Conservation (phyloP, 2,113 vertebrate genomes). For the Paradisaea rubra region DNA sequence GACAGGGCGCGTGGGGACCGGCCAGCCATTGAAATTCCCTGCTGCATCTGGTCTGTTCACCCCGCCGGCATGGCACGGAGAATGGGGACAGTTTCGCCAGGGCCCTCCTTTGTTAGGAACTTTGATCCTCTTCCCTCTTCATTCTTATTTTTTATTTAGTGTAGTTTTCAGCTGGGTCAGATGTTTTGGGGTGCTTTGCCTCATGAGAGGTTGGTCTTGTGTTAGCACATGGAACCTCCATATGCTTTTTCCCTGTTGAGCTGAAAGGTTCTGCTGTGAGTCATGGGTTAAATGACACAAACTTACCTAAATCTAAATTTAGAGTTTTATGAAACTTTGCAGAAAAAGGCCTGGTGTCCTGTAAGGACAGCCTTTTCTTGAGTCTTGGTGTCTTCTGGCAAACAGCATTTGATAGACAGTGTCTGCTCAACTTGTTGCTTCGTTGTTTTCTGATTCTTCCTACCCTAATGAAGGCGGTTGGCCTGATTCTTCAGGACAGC, state of each 20-base stretch:
- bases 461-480: not conserved
- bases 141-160: not conserved
- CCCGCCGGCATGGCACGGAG: fast-evolving
- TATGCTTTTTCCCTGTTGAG: not conserved
- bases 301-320: conserved; percentile 1
- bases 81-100: not conserved
- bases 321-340: conserved; percentile 16
- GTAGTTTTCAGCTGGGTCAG: not conserved
- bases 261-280: not conserved
- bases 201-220: not conserved
- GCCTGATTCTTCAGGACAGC: not conserved
- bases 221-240: not conserved
- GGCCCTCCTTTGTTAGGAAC: conserved; percentile 31
- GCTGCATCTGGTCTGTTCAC: not conserved
- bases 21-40: conserved; percentile 32
- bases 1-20: not conserved
- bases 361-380: not conserved
- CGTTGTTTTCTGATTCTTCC: conserved; percentile 16
- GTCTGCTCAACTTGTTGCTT: conserved; percentile 62
- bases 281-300: conserved; percentile 26
- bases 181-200: not conserved
- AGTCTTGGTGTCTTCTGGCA: not conserved
- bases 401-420: not conserved
- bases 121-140: not conserved
- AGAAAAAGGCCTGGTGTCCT: not conserved